Conservation (phyloP, 2,113 vertebrate species). For the Drymodes brunneopygia region DNA sequence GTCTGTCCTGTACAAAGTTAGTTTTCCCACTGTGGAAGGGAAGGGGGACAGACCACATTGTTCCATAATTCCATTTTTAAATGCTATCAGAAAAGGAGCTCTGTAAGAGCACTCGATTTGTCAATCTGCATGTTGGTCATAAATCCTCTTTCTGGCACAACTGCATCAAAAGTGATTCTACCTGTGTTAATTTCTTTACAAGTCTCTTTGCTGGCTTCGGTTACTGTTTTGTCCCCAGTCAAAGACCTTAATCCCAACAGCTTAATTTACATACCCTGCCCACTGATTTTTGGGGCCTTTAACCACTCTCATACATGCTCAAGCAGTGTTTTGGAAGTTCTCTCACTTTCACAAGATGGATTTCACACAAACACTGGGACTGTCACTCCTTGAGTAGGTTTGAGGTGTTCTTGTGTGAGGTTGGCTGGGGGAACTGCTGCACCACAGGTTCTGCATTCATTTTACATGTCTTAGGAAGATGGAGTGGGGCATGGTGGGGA, state of each 20-base stretch:
- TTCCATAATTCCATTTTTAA: background rate
- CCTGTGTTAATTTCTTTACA: background rate
- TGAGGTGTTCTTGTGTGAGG: too few species aligned
- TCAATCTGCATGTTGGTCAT: background rate
- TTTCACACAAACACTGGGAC: background rate
- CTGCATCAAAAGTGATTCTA: background rate
- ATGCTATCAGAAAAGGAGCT: background rate
- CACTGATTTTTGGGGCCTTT: background rate
- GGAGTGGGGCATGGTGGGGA: background rate
- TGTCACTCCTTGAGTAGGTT: background rate
- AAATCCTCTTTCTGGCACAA: background rate
- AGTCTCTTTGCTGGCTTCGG: background rate
- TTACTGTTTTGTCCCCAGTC: background rate
- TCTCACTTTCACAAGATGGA: background rate
- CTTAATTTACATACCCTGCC: background rate
- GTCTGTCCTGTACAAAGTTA: background rate
- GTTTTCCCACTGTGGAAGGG: background rate
- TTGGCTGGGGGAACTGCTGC: background rate
- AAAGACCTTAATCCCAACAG: background rate
- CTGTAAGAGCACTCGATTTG: rapidly evolving
- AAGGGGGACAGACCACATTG: rapidly evolving
- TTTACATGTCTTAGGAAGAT: background rate
- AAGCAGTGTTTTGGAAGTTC: background rate
- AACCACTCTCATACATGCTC: rapidly evolving
- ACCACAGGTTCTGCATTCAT: background rate